Base-by-base conservation (phyloP, 1,140 invertebrate genomes). In the Microplitis mediator region DNA sequence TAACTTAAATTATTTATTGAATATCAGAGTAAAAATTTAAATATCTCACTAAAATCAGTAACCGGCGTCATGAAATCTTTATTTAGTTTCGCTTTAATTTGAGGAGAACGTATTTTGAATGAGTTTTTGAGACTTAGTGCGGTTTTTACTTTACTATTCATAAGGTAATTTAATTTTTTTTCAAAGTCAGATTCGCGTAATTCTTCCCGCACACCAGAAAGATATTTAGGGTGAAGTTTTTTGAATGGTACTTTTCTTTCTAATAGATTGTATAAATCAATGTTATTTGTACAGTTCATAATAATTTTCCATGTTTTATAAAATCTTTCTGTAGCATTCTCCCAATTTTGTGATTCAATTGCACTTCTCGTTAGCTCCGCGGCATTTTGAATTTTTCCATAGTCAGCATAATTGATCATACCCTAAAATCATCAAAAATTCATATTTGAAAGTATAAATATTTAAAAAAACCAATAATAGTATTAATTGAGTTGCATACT, bases 41-140 rank as follows among this genome's bases (percentile, higher is more conserved):
- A 69, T 50, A 51, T 80, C 85, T 82, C 81, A 93, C 91, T 89
- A 78, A 91, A 88, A 58, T 91, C 79, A 9, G 91, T 90, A 32
- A 93, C 94, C 11, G 94, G 93, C 80, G 94, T 95, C 95, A 97
- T 96, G 77, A 96, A 96, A 80, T 96, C 95, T 16, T 74, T 89
- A 14, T 69, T 74, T 34, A 95, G 88, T 11, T 80, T 83, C 45
- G 79, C 70, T 82, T 95, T 95, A 0, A 96, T 94, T 0, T 70
- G 32, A 4, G 74, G 74, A 4, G 89, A 89, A 77, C 92, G 90
- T 4, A 77, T 80, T 51, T 90, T 91, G 91, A 93, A 95, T 5
- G 76, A 82, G 0, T 92, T 89, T 58, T 90, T 84, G 0, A 82
- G 84, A 78, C 78, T 82, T 0, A 95, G 85, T 5, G 90, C 90